Percentiles rank a stretch among this genome's conserved stretches.
Conservation (phyloP, 2,888 invertebrate genomes). For the Drosophila silvestris region DNA sequence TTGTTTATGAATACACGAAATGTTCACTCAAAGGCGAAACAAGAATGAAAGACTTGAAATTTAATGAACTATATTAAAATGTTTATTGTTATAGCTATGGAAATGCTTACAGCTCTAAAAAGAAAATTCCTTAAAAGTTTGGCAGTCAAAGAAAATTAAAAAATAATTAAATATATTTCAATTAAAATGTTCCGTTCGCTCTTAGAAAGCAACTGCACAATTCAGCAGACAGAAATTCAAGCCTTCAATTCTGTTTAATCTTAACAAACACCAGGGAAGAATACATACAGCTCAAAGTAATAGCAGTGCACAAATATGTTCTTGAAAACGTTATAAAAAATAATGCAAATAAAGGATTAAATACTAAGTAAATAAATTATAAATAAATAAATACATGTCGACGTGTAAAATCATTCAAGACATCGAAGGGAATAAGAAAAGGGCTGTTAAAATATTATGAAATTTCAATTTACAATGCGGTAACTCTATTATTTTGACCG, state of each 20-base stretch:
- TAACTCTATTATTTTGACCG: background rate
- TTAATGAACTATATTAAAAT: conserved; percentile 1
- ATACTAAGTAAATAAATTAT: background rate
- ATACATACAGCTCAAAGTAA: too few species aligned
- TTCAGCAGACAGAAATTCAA: too few species aligned
- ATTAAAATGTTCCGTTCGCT: background rate
- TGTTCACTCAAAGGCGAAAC: background rate
- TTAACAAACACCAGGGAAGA: background rate
- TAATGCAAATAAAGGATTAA: background rate
- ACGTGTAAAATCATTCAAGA: background rate
- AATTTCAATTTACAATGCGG: background rate
- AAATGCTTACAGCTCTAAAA: background rate
- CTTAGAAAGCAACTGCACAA: too few species aligned
- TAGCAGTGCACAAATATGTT: background rate
- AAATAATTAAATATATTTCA: background rate
- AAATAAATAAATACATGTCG: background rate
- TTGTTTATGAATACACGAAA: conserved; percentile 1
- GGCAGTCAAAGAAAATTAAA: background rate
- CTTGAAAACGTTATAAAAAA: background rate
- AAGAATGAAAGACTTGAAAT: conserved; percentile 5
- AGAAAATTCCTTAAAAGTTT: background rate
- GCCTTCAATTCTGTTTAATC: background rate
- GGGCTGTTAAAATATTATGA: fast-evolving
- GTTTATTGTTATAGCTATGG: background rate
- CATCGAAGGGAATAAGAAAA: background rate